Base-by-base conservation (phyloP, 2,797 vertebrate species). In the Streptopelia turtur region DNA sequence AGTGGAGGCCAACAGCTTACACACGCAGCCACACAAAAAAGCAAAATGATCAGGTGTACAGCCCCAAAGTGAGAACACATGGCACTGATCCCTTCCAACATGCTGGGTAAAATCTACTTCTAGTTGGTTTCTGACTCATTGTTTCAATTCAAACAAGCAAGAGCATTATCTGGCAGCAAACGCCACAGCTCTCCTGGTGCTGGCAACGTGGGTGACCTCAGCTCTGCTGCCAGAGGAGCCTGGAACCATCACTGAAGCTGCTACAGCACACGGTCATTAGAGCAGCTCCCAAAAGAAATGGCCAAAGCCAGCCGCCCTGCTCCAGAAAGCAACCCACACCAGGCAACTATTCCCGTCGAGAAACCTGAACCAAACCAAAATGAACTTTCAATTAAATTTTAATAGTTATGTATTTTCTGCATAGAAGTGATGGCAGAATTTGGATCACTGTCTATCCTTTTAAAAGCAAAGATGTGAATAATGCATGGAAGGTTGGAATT, bases 381-480 rank as follows among this genome's bases (percentile, higher is more conserved):
- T 28, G 66, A 87, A 84, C 78, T 60, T 76, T 9, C 49, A 37
- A 17, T 45, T 9, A 71, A 35, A 79, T 43, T 10, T 71, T 63
- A 24, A 45, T 61, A 49, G 30, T 55, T 24, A 17, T 7, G 25
- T 41, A 16, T 75, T 63, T 88, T 57, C 49, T 47, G 35, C 52
- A 6, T 13, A 18, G 15, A 41, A 59, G 65, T 23, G 63, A 53
- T 9, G n/a, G 72, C 63, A 75, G 63, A 50, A 35, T 31, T 63
- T 68, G 49, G 49, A 90, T 63, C 22, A 3, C 52, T 49, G 27
- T 50, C 87, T 68, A 9, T 50, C 28, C 68, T 50, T 68, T 61
- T 37, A 70, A 79, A 85, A 79, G 87, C 76, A 75, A 49, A 59
- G 71, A 10, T 18, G 5, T 89, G 71, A 82, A 86, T 70, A 90